A percentile compares a stretch with the other conserved stretches of the same genome.
Conservation (phyloP, 2,797 vertebrate genomes). For the Acomys russatus region DNA sequence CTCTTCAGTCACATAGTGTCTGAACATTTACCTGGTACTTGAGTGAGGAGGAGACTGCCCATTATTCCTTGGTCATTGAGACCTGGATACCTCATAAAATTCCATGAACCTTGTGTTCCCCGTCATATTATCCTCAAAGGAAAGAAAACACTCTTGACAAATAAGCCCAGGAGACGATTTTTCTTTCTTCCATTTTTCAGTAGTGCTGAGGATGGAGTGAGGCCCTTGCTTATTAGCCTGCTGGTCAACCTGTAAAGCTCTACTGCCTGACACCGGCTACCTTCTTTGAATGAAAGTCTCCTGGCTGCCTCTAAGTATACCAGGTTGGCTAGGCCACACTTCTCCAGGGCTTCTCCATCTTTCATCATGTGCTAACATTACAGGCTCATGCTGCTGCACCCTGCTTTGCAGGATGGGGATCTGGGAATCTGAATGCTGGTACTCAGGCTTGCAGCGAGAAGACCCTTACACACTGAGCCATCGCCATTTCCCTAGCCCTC, state of each 20-base stretch:
- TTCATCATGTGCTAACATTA: not conserved
- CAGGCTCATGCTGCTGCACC: not conserved
- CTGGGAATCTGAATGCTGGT: not conserved
- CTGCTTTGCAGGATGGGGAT: not conserved
- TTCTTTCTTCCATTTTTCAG: not conserved
- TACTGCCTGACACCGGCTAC: not conserved
- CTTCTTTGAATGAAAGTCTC: not conserved
- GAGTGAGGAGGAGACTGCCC: not conserved
- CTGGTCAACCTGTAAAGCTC: not conserved
- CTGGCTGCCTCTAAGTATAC: not conserved
- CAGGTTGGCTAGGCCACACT: not conserved
- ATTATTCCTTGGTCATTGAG: not conserved
- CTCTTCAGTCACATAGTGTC: not conserved
- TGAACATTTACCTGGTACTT: not conserved
- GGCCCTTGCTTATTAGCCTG: not conserved
- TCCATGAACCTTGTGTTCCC: not conserved
- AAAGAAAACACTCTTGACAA: not conserved
- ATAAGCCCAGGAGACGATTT: not conserved
- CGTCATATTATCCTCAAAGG: slow-evolving; percentile 15
- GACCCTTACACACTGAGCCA: not conserved
- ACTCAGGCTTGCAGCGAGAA: not conserved
- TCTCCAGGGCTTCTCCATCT: not conserved
- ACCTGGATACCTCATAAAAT: not conserved
- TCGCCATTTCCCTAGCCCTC: not conserved
- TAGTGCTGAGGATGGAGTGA: not conserved